Evolutionary conservation across 1,140 invertebrate genomes (phyloP).

Genomic region (Diorhabda elongata): DNA sequence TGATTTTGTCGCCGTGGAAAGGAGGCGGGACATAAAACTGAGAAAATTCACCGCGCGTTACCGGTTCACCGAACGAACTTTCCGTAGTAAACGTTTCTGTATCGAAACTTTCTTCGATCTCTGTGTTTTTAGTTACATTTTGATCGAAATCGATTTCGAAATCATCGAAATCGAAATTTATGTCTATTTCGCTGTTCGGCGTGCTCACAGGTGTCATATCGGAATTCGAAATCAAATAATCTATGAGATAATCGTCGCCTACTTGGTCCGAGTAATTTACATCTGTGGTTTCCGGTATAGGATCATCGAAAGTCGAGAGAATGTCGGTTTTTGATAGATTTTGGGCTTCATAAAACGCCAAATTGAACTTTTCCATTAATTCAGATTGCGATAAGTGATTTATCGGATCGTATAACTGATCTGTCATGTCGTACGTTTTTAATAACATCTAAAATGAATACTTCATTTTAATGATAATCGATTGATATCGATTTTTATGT

Average conservation of each 20-base stretch:
- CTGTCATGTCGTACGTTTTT: conserved; percentile 23
- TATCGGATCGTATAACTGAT: conserved; percentile 30
- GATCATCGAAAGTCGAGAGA: conserved; percentile 33
- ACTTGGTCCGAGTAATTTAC: conserved; percentile 20
- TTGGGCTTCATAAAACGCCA: conserved; percentile 45
- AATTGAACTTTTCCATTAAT: conserved; percentile 45
- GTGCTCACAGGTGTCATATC: conserved; percentile 29
- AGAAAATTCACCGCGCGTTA: conserved; percentile 19
- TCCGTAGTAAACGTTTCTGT: conserved; percentile 33
- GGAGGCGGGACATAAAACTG: conserved; percentile 33
- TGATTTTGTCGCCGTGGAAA: conserved; percentile 1
- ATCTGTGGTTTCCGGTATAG: conserved; percentile 8
- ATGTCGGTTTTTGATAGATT: conserved; percentile 30
- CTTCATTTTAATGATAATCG: not conserved
- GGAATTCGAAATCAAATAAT: conserved; percentile 33
- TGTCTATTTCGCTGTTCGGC: conserved; percentile 29
- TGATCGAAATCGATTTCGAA: conserved; percentile 38
- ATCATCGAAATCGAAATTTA: conserved; percentile 40
- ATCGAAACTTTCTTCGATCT: conserved; percentile 22
- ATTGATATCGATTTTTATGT: too few relatives aligned
- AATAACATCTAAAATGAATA: conserved; percentile 25
- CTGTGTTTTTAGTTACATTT: conserved; percentile 24
- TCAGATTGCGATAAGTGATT: conserved; percentile 39
- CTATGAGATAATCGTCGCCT: conserved; percentile 35
- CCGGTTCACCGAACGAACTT: conserved; percentile 15